A percentile compares a stretch with the other conserved stretches of the same genome.
Conservation (phyloP, 2,113 vertebrate species). For the Rhodinocichla rosea region DNA sequence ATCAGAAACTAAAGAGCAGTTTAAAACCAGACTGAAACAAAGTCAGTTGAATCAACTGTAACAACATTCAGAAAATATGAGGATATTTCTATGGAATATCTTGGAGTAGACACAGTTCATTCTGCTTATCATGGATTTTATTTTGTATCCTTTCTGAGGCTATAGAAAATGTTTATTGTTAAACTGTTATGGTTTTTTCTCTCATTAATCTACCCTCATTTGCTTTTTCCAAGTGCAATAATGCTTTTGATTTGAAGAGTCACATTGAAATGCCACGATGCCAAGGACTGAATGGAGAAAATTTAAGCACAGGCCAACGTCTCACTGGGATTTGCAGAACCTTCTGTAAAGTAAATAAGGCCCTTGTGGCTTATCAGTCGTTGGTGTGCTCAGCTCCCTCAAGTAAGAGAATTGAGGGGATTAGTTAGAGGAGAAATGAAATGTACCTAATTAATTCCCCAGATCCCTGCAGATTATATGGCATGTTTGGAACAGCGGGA, state of each 20-base stretch:
- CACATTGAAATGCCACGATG: slow-evolving; percentile 8
- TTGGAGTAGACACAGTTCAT: not conserved
- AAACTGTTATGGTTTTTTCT: not conserved
- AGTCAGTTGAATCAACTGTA: not conserved
- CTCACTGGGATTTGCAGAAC: slow-evolving; percentile 12
- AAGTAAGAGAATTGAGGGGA: slow-evolving; percentile 48
- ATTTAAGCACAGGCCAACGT: not conserved
- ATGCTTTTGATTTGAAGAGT: slow-evolving; percentile 34
- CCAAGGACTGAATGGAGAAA: not conserved
- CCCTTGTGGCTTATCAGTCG: slow-evolving; percentile 49
- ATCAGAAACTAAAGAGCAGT: not conserved
- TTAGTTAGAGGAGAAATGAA: slow-evolving; percentile 61
- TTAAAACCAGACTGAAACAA: not conserved
- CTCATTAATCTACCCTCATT: not conserved
- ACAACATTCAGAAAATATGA: not conserved
- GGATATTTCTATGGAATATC: not conserved
- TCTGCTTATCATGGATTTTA: not conserved
- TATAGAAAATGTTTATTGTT: not conserved
- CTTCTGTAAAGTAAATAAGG: slow-evolving; percentile 54
- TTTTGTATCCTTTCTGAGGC: not conserved
- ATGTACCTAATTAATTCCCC: slow-evolving; percentile 68
- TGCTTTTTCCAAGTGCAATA: not conserved
- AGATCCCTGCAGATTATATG: slow-evolving; percentile 53
- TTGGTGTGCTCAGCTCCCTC: slow-evolving; percentile 44
- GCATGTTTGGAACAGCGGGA: slow-evolving; percentile 43